Base-by-base conservation (phyloP, 35 echinoderm and acorn worm genomes). In the Amphiura filiformis region DNA sequence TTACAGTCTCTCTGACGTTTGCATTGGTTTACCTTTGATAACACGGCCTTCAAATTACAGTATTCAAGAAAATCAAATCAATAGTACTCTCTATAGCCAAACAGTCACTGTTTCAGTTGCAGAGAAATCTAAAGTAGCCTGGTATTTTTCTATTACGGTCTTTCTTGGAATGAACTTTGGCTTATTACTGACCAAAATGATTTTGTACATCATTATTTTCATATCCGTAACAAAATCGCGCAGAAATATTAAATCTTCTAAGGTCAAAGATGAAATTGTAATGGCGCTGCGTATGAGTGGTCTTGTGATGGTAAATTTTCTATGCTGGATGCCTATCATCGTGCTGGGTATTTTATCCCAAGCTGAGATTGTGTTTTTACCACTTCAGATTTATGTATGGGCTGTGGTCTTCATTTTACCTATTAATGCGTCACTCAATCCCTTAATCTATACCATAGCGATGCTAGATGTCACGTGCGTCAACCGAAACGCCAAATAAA, bases 341-440 rank as follows among this genome's bases (percentile, higher is more conserved):
- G 0, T 93, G 5, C 89, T 93, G 91, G 86, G 91, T 14, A 84
- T 93, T 70, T 41, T 93, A 30, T 81, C 86, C 0, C 80, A 88
- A 33, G 82, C 80, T 5, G 64, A 39, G 28, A 11, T 52, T 34
- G 80, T 89, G n/a, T 40, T 35, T 9, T 77, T 93, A 31, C 91
- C 86, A 0, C 30, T 36, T 11, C 31, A 36, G 13, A 40, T 89
- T 20, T 90, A 90, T 34, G 83, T 80, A 5, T 94, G 92, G 92
- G 31, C 49, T 0, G 92, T 83, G 1, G 80, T 94, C 31, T 89
- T 94, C 39, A 86, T 94, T 17, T 44, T 94, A 32, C 92, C 92
- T 38, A 89, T 94, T n/a, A 94, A 94, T 78, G 89, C 92, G 0
- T 82, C 92, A 0, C 18, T 93, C 13, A 93, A 93, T 85, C 91